A percentile compares a stretch with the other conserved stretches of the same genome.
Conservation (phyloP, 2,797 vertebrate species). For the Tinamus major region DNA sequence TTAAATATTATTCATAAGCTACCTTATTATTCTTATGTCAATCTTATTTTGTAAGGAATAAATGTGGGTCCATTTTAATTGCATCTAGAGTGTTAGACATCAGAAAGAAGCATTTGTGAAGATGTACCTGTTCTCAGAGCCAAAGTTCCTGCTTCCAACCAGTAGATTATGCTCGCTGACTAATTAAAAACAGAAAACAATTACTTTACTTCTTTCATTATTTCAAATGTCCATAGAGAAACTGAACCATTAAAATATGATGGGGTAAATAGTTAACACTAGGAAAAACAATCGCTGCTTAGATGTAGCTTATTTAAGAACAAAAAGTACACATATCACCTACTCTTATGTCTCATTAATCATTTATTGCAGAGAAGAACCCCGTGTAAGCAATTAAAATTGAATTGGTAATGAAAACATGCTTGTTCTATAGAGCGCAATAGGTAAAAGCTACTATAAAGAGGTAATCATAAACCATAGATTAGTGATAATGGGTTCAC, state of each 20-base stretch:
- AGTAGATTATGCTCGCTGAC: background rate
- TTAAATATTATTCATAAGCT: background rate
- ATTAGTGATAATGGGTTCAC: constrained; percentile 6
- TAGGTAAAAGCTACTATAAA: constrained; percentile 1
- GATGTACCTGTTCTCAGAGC: background rate
- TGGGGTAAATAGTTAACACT: background rate
- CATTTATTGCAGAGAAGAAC: background rate
- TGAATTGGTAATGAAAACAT: background rate
- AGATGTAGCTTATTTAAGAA: constrained; percentile 2
- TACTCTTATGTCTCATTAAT: background rate
- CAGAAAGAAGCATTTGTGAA: background rate
- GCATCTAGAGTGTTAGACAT: background rate
- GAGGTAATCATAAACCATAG: background rate
- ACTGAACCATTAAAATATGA: background rate
- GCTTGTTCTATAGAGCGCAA: background rate
- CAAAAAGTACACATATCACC: background rate
- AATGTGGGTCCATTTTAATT: background rate
- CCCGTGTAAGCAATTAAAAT: constrained; percentile 20
- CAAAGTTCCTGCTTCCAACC: background rate
- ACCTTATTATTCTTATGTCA: background rate
- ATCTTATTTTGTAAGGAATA: background rate
- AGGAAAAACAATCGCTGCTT: background rate
- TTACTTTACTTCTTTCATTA: background rate
- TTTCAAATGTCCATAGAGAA: background rate
- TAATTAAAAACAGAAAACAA: background rate